Evolutionary conservation across 2,888 invertebrate species (phyloP), one percentile per base, ranked within the genome.

Genomic region (Platerodrilus igneus): DNA sequence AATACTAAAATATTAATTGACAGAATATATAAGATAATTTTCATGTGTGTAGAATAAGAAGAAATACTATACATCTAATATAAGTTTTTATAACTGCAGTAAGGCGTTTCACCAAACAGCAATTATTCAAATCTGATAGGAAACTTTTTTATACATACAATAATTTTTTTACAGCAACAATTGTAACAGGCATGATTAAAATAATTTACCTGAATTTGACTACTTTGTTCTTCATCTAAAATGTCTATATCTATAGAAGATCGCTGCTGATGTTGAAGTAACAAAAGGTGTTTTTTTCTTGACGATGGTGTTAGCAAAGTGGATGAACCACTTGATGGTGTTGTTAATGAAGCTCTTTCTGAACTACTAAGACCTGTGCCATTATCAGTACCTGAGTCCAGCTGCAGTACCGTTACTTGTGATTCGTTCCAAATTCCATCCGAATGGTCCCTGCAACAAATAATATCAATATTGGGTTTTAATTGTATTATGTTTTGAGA

Each of bases 401-500:
- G 78, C 68, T 83, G 86, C 19, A 87, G 72, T 9, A 89, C 86
- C 1, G 88, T 89, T 5, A 84, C 82, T 70, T 90, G 89, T 7
- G 89, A 89, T 70, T 89, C 89, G 68, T 89, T 90, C 88, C 89
- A 89, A 58, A 86, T 81, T 31, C 86, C 84, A 62, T 90, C 89
- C 28, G 88, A 88, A 65, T 88, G 87, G 64, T 89, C 89, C 58
- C 85, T 72, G 16, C 56, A 45, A 33, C 22, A 15, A 37, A 10
- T 16, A 30, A 30, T 31, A 7, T 18, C 9, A 8, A 11, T n/a
- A n/a, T n/a, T n/a, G 14, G n/a, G 10, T 3, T 4, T 25, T 27
- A 9, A 21, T 1, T 9, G 22, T 16, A 34, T 18, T 21, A 26
- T 5, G 9, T 3, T 10, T 20, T 14, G 14, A 4, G 13, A 32